Evolutionary conservation across 1,140 invertebrate genomes (phyloP).

Genomic region (Meloidogyne floridensis): DNA sequence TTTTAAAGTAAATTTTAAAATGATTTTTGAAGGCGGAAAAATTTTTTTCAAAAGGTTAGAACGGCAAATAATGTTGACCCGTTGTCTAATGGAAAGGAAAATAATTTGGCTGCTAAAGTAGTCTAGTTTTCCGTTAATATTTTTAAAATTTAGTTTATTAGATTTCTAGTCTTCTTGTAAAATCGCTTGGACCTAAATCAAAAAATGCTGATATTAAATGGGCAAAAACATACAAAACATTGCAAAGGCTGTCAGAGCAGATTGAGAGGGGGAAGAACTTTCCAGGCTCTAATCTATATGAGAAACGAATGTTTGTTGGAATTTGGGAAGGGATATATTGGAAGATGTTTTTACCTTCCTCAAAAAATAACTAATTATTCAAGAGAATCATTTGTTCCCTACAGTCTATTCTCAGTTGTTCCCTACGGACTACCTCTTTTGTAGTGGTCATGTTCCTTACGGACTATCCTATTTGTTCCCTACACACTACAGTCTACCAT

Average conservation of each 20-base stretch:
- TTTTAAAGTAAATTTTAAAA: conserved; percentile 10
- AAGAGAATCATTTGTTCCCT: too few species aligned
- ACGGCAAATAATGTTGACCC: neutral
- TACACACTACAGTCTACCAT: too few species aligned
- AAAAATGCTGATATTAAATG: conserved; percentile 12
- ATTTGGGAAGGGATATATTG: neutral
- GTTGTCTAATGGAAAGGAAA: neutral
- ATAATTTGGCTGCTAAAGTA: neutral
- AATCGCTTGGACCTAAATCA: neutral
- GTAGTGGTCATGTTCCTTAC: too few species aligned
- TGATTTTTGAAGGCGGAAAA: neutral
- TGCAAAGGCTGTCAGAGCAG: conserved; percentile 11
- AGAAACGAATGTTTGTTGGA: conserved; percentile 22
- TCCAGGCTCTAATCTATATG: conserved; percentile 15
- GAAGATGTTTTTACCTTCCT: too few species aligned
- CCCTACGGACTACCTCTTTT: too few species aligned
- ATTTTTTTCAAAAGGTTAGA: neutral
- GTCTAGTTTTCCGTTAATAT: neutral
- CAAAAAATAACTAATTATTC: too few species aligned
- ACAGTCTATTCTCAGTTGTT: too few species aligned
- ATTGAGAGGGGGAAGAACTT: conserved; percentile 23
- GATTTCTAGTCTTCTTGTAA: conserved; percentile 23
- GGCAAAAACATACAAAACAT: conserved; percentile 9
- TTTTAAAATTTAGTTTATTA: neutral
- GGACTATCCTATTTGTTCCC: too few species aligned